Percentiles rank a stretch among this genome's conserved stretches.
Evolutionary conservation across 1,140 invertebrate genomes (phyloP).

Genomic region (Cotesia chilonis): DNA sequence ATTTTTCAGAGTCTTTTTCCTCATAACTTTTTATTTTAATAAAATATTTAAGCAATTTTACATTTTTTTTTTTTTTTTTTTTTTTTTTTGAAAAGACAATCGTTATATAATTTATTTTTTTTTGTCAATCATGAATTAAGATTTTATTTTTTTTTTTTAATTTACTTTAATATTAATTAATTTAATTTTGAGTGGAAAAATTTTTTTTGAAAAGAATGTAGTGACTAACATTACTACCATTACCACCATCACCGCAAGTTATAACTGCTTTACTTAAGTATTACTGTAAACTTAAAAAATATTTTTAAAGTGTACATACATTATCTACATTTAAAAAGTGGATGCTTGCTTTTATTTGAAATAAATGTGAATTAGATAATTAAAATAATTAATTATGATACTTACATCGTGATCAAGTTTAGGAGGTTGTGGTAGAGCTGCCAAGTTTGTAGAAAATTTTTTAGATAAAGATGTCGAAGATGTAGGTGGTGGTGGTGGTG

Average conservation of each 20-base stretch:
- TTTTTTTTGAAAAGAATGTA: not conserved
- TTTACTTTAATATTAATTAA: not conserved
- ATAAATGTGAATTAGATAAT: slow-evolving; percentile 27
- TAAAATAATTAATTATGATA: slow-evolving; percentile 17
- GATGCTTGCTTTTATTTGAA: slow-evolving; percentile 13
- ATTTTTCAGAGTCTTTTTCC: not conserved
- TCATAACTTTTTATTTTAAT: too few species aligned
- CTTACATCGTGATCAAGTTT: slow-evolving; percentile 75
- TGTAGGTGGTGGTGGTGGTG: slow-evolving; percentile 64
- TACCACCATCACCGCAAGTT: slow-evolving; percentile 29
- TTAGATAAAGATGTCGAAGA: slow-evolving; percentile 55
- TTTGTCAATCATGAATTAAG: too few species aligned
- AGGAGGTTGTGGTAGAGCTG: slow-evolving; percentile 61
- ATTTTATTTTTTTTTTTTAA: too few species aligned
- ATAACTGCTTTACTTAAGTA: slow-evolving; percentile 13
- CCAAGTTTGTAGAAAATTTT: slow-evolving; percentile 56
- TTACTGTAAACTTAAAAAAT: slow-evolving; percentile 22
- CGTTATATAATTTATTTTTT: too few species aligned
- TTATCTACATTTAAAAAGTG: too few species aligned
- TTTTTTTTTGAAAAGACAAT: too few species aligned
- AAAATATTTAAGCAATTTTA: too few species aligned
- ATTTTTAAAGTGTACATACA: slow-evolving; percentile 25
- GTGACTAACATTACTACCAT: slow-evolving; percentile 21
- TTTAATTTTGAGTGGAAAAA: not conserved
- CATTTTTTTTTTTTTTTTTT: too few species aligned